Conservation (phyloP, 1,140 invertebrate genomes). For the Hycleus cichorii region DNA sequence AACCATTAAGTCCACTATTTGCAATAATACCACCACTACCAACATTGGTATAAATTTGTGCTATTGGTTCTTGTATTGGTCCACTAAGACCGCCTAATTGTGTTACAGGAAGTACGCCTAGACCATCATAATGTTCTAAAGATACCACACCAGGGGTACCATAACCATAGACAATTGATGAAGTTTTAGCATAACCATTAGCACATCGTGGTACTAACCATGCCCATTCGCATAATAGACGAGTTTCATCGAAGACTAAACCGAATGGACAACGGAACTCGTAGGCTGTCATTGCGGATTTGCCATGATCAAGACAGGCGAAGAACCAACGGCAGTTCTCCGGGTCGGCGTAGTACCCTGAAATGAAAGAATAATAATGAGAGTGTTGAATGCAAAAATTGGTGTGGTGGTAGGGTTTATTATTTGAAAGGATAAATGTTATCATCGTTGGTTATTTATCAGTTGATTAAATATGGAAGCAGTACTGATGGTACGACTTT, state of each 20-base stretch:
- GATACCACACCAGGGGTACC: conserved; percentile 4
- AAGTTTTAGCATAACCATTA: conserved; percentile 30
- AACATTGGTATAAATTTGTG: conserved; percentile 29
- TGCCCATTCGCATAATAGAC: conserved; percentile 72
- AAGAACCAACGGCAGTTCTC: conserved; percentile 83
- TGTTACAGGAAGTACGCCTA: conserved; percentile 29
- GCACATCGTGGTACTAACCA: conserved; percentile 67
- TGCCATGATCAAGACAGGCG: conserved; percentile 69
- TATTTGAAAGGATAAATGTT: conserved; percentile 13
- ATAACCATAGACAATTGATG: conserved; percentile 21
- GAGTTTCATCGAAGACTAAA: conserved; percentile 67
- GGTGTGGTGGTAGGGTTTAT: conserved; percentile 57
- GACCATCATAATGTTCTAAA: conserved; percentile 33
- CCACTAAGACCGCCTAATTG: conserved; percentile 32
- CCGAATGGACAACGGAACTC: conserved; percentile 80
- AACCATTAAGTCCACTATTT: conserved; percentile 10
- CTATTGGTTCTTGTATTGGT: conserved; percentile 24
- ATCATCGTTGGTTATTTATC: conserved; percentile 25
- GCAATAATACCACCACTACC: conserved; percentile 30
- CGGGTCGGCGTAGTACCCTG: conserved; percentile 70
- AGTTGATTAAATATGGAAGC: conserved; percentile 21
- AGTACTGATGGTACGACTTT: too few species aligned
- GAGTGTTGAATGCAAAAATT: neutral
- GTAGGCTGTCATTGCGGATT: conserved; percentile 60
- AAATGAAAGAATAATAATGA: conserved; percentile 21